A percentile compares a stretch with the other conserved stretches of the same genome.
These are phyloP conservation scores for Marronus borbonicus DNA, from an alignment of 2,888 invertebrate genomes.

Conservation along the genomic window DNA sequence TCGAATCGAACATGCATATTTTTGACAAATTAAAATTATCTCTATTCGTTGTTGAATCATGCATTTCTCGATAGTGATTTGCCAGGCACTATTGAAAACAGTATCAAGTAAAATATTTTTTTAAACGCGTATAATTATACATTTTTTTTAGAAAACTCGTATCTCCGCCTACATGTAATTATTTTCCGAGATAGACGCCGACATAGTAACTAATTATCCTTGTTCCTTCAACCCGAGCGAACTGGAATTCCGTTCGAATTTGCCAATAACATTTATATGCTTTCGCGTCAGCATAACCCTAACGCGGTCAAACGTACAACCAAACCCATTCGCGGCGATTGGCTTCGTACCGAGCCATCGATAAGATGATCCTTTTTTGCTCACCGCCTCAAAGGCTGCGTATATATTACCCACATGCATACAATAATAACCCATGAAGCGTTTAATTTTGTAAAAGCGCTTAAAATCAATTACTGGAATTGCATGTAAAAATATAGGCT, in stretches of 20 bases:
- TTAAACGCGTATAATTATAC: background rate
- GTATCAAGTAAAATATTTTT: background rate
- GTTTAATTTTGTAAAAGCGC: background rate
- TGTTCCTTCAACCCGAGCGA: background rate
- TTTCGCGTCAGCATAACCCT: conserved; percentile 12
- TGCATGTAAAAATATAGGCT: background rate
- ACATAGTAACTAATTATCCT: conserved; percentile 14
- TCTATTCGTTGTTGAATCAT: too few species aligned
- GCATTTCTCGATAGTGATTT: too few species aligned
- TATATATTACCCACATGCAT: background rate
- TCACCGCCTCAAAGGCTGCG: background rate
- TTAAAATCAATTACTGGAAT: background rate
- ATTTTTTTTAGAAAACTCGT: background rate
- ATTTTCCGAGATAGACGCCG: background rate
- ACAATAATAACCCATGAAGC: background rate
- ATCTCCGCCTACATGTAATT: background rate
- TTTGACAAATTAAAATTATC: too few species aligned
- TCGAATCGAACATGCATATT: too few species aligned
- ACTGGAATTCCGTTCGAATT: conserved; percentile 24
- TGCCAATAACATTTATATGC: conserved; percentile 29
- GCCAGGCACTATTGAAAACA: background rate
- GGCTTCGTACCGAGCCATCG: conserved; percentile 4
- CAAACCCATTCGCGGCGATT: conserved; percentile 14
- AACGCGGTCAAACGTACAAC: conserved; percentile 14
- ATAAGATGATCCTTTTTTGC: background rate